Base-by-base conservation (phyloP, 2,113 vertebrate genomes). In the Alces alces region DNA sequence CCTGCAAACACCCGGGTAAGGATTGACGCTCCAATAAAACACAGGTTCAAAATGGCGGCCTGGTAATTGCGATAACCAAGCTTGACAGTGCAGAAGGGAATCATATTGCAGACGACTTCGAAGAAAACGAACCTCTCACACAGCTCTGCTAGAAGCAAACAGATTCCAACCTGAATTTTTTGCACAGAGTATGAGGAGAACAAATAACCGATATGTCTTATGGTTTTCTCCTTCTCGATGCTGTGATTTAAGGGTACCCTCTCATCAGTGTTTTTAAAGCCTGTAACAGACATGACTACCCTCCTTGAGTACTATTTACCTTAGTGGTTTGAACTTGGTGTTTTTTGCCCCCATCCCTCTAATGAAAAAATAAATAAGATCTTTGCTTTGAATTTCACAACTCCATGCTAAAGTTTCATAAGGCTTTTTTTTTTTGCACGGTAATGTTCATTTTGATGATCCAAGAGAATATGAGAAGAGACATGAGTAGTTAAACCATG, bases 101-200 rank as follows among this genome's bases (percentile, higher is more conserved):
- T 99, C 99, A 99, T 99, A 97, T 99, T 99, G 98, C 99, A 99
- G 60, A 99, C 98, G 0, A 99, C 99, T 96, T 99, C 99, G 25
- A 99, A 99, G 98, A 99, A 99, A 0, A 99, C 99, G 96, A 99
- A 99, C 55, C 99, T 99, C 97, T 99, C 99, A 2, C 99, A 99
- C 30, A 99, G 98, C 97, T 99, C 99, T 98, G 99, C 99, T 43
- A 99, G 98, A 96, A 99, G 98, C 58, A 99, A 98, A 30, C 99
- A 99, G 28, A 99, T 95, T 19, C 99, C 99, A 88, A 96, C 93
- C 0, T 96, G 98, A 14, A 98, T 66, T 76, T 97, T 98, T 92
- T 96, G 98, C 89, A 78, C 50, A 0, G 93, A 2, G 2, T 30
- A 25, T 23, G 93, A 82, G 0, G 1, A 78, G 17, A 83, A 84